Conservation (phyloP, 2,888 invertebrate species). For the Stictocephala bisonia region DNA sequence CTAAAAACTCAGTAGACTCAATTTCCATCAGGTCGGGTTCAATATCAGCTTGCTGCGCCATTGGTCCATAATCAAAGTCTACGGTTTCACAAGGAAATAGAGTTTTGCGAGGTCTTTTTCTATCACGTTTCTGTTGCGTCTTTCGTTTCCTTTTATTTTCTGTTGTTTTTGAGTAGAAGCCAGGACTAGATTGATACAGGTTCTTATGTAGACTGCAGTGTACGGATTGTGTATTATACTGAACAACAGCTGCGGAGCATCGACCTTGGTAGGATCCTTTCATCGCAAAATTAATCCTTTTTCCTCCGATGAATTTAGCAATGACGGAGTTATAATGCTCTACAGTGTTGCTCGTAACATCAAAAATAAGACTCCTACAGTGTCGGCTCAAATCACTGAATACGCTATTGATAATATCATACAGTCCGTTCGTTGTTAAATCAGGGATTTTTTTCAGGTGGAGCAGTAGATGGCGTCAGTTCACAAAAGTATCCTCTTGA, state of each 20-base stretch:
- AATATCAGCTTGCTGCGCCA: conserved; percentile 33
- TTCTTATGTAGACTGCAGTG: conserved; percentile 22
- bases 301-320: no score
- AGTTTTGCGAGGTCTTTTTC: neutral
- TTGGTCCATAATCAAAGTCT: conserved; percentile 23
- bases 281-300: conserved; percentile 59
- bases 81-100: neutral
- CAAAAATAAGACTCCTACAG: conserved; percentile 17
- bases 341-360: conserved; percentile 15
- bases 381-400: conserved; percentile 20
- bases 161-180: conserved; percentile 21
- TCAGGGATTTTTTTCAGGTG: conserved; percentile 1
- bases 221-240: conserved; percentile 59
- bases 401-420: conserved; percentile 6
- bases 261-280: conserved; percentile 60
- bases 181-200: conserved; percentile 24
- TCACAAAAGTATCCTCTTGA: conserved; percentile 28
- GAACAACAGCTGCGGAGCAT: conserved; percentile 60
- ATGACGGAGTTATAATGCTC: conserved; percentile 25
- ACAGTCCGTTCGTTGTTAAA: neutral
- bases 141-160: conserved; percentile 13
- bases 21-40: neutral
- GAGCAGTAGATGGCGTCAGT: neutral
- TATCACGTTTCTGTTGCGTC: neutral
- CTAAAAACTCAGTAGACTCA: conserved; percentile 18